Percentiles rank a stretch among this genome's conserved stretches.
Evolutionary conservation across 2,113 vertebrate genomes (phyloP).

Genomic region (Dicaeum eximium): DNA sequence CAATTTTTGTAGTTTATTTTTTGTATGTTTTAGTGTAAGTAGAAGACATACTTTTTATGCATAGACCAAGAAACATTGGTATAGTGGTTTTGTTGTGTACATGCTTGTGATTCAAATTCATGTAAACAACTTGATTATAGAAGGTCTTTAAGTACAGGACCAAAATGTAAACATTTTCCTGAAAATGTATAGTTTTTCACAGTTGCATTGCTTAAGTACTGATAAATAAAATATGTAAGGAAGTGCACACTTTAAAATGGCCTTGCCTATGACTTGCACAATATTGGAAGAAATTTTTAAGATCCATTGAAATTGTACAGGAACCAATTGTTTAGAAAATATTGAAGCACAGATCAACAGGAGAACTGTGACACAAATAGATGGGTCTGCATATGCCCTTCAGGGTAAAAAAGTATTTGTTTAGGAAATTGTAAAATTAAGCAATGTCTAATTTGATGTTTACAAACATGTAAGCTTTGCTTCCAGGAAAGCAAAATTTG

Average conservation of each 20-base stretch:
- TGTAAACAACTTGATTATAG: conserved; percentile 67
- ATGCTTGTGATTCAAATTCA: conserved; percentile 79
- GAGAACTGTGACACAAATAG: not conserved
- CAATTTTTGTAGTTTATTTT: conserved; percentile 87
- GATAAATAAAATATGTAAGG: conserved; percentile 18
- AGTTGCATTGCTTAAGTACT: conserved; percentile 46
- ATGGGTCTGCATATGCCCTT: conserved; percentile 34
- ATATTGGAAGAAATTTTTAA: conserved; percentile 21
- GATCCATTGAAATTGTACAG: conserved; percentile 31
- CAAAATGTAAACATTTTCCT: conserved; percentile 72
- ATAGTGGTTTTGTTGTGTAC: conserved; percentile 80
- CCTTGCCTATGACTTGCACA: conserved; percentile 55
- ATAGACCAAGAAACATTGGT: conserved; percentile 79
- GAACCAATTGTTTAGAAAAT: not conserved
- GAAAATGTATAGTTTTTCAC: conserved; percentile 71
- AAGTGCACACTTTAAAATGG: conserved; percentile 44
- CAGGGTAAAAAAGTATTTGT: conserved; percentile 39
- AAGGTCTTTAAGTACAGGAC: conserved; percentile 73
- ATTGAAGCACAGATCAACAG: conserved; percentile 28
- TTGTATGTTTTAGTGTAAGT: conserved; percentile 88
- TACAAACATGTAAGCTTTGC: conserved; percentile 66
- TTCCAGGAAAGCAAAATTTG: conserved; percentile 52
- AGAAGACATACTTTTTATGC: conserved; percentile 84
- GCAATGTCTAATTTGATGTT: conserved; percentile 70
- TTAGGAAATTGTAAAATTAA: conserved; percentile 64